These are phyloP conservation scores for Canis aureus DNA, from an alignment of 2,113 vertebrate species.

Conservation along the genomic window DNA sequence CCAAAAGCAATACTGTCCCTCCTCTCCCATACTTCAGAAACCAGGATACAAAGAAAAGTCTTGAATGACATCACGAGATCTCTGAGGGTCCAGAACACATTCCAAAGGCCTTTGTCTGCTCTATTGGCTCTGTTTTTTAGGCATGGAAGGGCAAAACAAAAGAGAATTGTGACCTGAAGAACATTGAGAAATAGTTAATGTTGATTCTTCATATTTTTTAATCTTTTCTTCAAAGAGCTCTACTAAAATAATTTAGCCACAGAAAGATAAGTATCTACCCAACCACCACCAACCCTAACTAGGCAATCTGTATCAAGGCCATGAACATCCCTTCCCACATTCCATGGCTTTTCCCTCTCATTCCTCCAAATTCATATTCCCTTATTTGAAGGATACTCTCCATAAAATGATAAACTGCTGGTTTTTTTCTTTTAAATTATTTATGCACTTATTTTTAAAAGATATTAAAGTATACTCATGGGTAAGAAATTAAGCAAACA, in stretches of 20 bases:
- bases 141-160: not conserved
- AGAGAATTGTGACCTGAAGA: not conserved
- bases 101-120: not conserved
- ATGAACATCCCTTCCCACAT: not conserved
- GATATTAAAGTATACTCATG: not conserved
- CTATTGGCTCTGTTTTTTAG: not conserved
- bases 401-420: not conserved
- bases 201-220: not conserved
- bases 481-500: not conserved
- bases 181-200: not conserved
- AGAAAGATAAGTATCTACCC: not conserved
- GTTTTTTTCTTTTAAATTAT: not conserved
- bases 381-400: not conserved
- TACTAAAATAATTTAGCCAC: not conserved
- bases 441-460: not conserved
- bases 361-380: not conserved
- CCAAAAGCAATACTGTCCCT: not conserved
- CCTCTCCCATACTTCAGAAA: not conserved
- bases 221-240: not conserved
- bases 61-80: not conserved
- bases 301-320: not conserved
- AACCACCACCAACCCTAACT: not conserved
- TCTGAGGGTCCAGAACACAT: not conserved
- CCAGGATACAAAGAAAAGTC: not conserved
- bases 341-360: not conserved